A percentile compares a stretch with the other conserved stretches of the same genome.
These are phyloP conservation scores for Crax fasciolata DNA, from an alignment of 2,797 vertebrate genomes.

Conservation along the genomic window DNA sequence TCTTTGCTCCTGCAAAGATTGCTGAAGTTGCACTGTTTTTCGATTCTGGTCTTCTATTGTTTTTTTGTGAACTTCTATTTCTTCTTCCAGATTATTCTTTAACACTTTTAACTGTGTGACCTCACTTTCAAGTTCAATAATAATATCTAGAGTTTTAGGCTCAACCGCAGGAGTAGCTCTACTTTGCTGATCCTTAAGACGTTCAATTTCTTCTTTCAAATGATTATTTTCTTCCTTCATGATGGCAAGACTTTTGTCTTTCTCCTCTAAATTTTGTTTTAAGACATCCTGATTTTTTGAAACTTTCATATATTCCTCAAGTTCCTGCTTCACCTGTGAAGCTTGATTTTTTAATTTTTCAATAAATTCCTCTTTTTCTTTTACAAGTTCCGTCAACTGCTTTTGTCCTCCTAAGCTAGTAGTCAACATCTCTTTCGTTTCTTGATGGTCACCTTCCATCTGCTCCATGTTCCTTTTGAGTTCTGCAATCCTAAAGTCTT, in stretches of 20 bases:
- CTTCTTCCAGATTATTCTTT: conserved; percentile 87
- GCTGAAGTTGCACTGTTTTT: conserved; percentile 85
- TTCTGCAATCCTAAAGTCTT: conserved; percentile 89
- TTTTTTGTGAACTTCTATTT: conserved; percentile 85
- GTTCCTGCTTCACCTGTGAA: conserved; percentile 84
- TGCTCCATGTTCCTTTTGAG: conserved; percentile 88
- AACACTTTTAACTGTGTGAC: conserved; percentile 89
- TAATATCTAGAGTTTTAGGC: conserved; percentile 90
- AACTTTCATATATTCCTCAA: conserved; percentile 79
- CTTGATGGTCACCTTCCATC: conserved; percentile 86
- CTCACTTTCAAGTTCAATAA: conserved; percentile 94
- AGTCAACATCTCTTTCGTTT: conserved; percentile 91
- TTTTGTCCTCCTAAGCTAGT: conserved; percentile 92
- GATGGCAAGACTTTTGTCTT: conserved; percentile 89
- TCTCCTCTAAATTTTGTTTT: conserved; percentile 90
- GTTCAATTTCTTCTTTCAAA: conserved; percentile 95
- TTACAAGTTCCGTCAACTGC: conserved; percentile 91
- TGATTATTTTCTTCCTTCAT: conserved; percentile 99
- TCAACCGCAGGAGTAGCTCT: conserved; percentile 85
- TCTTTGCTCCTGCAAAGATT: conserved; percentile 88
- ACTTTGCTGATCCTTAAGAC: conserved; percentile 92
- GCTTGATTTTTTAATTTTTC: conserved; percentile 87
- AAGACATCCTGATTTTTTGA: conserved; percentile 83
- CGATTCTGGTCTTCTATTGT: conserved; percentile 89
- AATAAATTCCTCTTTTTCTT: conserved; percentile 91